Evolutionary conservation across 37 sponge, comb jelly and placozoan species (phyloP).

Genomic region (Diacarnus erythraeanus): DNA sequence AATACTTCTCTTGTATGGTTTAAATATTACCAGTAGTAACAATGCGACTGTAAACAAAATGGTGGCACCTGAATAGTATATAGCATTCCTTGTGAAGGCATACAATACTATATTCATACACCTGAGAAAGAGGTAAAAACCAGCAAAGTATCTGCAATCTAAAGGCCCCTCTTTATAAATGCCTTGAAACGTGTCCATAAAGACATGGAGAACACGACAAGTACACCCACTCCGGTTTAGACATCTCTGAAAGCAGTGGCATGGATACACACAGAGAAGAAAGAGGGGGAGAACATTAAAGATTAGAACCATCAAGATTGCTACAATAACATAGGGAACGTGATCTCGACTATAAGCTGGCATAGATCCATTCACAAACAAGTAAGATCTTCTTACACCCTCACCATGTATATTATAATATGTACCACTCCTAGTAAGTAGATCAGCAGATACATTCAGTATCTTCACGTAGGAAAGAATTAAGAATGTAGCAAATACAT

Average conservation of each 20-base stretch:
- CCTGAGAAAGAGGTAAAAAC: slow-evolving; percentile 8
- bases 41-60: neutral
- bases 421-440: neutral
- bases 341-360: neutral
- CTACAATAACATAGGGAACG: slow-evolving; percentile 14
- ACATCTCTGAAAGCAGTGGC: slow-evolving; percentile 4
- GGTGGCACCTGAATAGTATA: neutral
- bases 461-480: slow-evolving; percentile 13
- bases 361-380: neutral
- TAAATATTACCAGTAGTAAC: neutral
- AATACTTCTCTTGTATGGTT: neutral
- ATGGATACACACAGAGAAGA: slow-evolving; percentile 19
- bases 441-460: neutral
- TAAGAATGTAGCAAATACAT: slow-evolving; percentile 9
- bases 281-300: slow-evolving; percentile 3
- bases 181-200: slow-evolving; percentile 18
- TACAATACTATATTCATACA: neutral
- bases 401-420: neutral
- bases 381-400: neutral
- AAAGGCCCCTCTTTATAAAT: slow-evolving; percentile 2
- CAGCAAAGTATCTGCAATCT: slow-evolving; percentile 14
- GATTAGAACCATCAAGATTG: neutral
- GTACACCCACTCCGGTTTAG: neutral
- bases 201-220: neutral
- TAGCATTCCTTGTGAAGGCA: neutral